phyloP scores from a whole-genome alignment of 2,888 invertebrate genomes.

The Cataglyphis albicans region DNA sequence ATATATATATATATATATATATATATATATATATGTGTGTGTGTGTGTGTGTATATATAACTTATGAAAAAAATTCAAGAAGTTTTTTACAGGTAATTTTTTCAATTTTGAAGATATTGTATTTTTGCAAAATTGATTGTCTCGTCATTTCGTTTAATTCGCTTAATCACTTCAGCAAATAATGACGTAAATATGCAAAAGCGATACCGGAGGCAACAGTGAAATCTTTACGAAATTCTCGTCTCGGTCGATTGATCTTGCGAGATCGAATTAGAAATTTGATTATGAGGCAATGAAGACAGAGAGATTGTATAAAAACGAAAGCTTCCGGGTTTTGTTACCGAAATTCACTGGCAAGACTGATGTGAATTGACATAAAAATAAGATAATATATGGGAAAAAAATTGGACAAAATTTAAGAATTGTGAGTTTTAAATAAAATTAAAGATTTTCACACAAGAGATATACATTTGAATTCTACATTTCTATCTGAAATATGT shows the following conservation, averaged over 20 bases:
- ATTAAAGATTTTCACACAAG: background rate
- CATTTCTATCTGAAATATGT: background rate
- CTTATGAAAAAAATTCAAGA: background rate
- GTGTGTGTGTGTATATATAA: no score
- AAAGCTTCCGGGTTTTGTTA: conserved; percentile 46
- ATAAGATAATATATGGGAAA: background rate
- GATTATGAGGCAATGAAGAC: conserved; percentile 2
- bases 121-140: background rate
- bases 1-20: no score
- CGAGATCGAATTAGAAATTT: conserved; percentile 50
- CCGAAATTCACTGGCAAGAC: conserved; percentile 26
- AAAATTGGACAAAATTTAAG: background rate
- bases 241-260: conserved; percentile 54
- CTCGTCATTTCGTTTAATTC: background rate
- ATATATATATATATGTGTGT: no score
- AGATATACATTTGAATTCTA: background rate
- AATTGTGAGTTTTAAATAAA: background rate
- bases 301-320: conserved; percentile 29
- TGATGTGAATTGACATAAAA: background rate
- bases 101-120: background rate
- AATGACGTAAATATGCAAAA: background rate
- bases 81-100: background rate
- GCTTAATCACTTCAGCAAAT: background rate
- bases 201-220: conserved; percentile 36
- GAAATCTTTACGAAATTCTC: conserved; percentile 71